phyloP scores from a whole-genome alignment of 2,113 vertebrate species.

The Girardinichthys multiradiatus region DNA sequence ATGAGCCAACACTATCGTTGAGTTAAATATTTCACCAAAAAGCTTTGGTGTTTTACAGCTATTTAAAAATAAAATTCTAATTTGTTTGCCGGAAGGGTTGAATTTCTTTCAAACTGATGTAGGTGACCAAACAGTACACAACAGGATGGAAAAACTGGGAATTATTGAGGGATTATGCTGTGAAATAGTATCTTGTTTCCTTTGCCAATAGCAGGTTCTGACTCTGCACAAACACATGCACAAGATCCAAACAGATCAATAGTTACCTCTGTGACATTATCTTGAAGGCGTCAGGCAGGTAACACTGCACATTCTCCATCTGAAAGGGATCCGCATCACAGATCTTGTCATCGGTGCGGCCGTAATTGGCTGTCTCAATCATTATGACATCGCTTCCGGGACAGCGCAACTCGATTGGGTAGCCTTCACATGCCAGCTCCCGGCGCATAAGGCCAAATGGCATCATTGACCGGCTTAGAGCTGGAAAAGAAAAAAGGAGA shows the following conservation, averaged over 20 bases:
- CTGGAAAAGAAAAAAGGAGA: slow-evolving; percentile 68
- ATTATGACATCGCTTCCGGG: slow-evolving; percentile 94
- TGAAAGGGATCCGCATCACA: slow-evolving; percentile 94
- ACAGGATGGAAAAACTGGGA: slow-evolving; percentile 30
- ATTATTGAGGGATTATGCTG: slow-evolving; percentile 45
- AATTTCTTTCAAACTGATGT: slow-evolving; percentile 14
- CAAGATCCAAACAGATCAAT: slow-evolving; percentile 47
- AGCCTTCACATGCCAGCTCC: slow-evolving; percentile 93
- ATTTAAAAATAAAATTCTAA: slow-evolving; percentile 17
- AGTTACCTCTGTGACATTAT: slow-evolving; percentile 94
- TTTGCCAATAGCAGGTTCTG: slow-evolving; percentile 36
- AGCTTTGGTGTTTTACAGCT: not conserved
- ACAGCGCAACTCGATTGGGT: slow-evolving; percentile 94
- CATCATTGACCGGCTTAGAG: slow-evolving; percentile 89
- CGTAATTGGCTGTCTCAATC: slow-evolving; percentile 95
- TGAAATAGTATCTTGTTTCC: slow-evolving; percentile 52
- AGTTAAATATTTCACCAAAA: slow-evolving; percentile 17
- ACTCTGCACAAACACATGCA: slow-evolving; percentile 36
- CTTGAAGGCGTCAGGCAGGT: slow-evolving; percentile 91
- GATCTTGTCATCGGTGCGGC: slow-evolving; percentile 94
- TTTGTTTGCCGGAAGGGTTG: not conserved
- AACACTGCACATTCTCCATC: slow-evolving; percentile 96
- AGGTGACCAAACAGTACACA: slow-evolving; percentile 8
- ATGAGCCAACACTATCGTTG: not conserved
- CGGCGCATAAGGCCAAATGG: slow-evolving; percentile 92